Evolutionary conservation across 1,140 invertebrate genomes (phyloP).

Genomic region (Ruditapes philippinarum): DNA sequence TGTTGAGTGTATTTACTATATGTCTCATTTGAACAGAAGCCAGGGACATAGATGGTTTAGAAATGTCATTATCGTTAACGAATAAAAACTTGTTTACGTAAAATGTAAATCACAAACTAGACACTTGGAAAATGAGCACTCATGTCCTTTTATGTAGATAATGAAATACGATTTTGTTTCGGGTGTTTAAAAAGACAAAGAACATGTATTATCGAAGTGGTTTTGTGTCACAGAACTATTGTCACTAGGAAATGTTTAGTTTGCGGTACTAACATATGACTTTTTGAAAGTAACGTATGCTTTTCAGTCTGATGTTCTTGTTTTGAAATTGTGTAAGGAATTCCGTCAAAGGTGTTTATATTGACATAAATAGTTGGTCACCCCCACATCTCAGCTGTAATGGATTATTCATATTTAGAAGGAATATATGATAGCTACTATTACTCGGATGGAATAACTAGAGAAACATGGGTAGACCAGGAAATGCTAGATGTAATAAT

Average conservation of each 20-base stretch:
- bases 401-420: not conserved
- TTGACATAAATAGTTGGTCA: not conserved
- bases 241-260: slow-evolving; percentile 8
- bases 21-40: not conserved
- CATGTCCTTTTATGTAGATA: not conserved
- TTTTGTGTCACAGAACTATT: slow-evolving; percentile 4
- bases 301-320: not conserved
- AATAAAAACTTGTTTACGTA: not conserved
- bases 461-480: too few relatives aligned
- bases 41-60: not conserved
- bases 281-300: not conserved
- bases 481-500: too few relatives aligned
- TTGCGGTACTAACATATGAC: slow-evolving; percentile 7
- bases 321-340: not conserved
- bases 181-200: slow-evolving; percentile 5
- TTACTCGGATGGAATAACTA: too few relatives aligned
- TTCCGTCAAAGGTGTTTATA: not conserved
- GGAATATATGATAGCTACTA: too few relatives aligned
- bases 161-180: slow-evolving; percentile 7
- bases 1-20: not conserved
- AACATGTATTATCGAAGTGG: not conserved
- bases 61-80: not conserved
- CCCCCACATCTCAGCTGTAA: not conserved
- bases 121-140: not conserved
- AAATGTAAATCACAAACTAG: not conserved